Base-by-base conservation (phyloP, 2,888 invertebrate genomes). In the Pecten maximus region DNA sequence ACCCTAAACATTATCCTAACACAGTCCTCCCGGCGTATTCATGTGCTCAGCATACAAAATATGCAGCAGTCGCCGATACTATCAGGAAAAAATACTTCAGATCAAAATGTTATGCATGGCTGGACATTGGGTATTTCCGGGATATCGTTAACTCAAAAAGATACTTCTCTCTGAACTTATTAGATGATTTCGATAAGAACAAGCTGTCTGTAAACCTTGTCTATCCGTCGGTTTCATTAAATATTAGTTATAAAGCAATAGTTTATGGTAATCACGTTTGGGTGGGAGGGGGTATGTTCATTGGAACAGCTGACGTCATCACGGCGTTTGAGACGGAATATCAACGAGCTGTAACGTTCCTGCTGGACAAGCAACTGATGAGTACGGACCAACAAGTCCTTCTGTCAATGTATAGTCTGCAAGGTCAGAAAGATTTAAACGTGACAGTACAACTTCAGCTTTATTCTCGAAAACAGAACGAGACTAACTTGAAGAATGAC, bases 41-140 rank as follows among this genome's bases (percentile, higher is more conserved):
- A 15, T 94, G 94, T 88, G 92, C 93, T 19, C 94, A 94, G 87
- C 94, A 94, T 91, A 92, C 95, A 16, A 95, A 95, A 89, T 94
- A 92, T 92, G 94, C 93, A 19, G 89, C 93, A 40, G 89, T 94
- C 12, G 89, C 91, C 35, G 54, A 92, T 3, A 93, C 94, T 4
- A 91, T 94, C 3, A 54, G 88, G 2, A 88, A 91, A 15, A 90
- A 93, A 23, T 89, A 89, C 87, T 94, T 94, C 89, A 50, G 89
- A 3, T 91, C 93, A 15, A 91, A 91, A 44, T 94, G 92, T 91
- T 93, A 93, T 87, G 91, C 93, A 44, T 95, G 95, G 95, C 39
- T 95, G 0, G 95, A 95, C 90, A 91, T 94, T 16, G 95, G 94
- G 16, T 94, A 93, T 91, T 94, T 94, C 88, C 91, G 94, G 16